Conservation (phyloP, 2,797 vertebrate species). For the Enteromius treurensis region DNA sequence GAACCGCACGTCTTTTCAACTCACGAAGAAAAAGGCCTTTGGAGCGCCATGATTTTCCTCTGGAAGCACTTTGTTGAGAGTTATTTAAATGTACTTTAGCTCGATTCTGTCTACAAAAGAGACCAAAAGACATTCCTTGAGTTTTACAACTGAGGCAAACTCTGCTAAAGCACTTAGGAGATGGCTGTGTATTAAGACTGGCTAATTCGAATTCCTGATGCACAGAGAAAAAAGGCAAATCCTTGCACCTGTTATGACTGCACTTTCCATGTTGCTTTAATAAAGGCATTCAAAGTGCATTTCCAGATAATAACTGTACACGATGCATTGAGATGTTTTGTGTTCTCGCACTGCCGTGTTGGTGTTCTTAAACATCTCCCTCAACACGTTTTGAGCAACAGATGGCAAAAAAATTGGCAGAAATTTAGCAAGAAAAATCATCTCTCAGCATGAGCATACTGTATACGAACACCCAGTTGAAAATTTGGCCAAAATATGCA, state of each 20-base stretch:
- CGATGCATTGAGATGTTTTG: neutral
- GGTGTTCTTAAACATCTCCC: constrained; percentile 13
- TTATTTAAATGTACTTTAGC: constrained; percentile 42
- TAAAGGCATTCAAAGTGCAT: constrained; percentile 26
- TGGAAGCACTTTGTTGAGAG: constrained; percentile 33
- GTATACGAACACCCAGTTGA: neutral
- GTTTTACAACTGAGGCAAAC: constrained; percentile 47
- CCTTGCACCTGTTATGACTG: constrained; percentile 45
- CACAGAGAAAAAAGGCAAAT: constrained; percentile 22
- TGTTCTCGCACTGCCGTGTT: neutral
- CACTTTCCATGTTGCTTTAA: constrained; percentile 36
- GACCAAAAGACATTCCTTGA: constrained; percentile 36
- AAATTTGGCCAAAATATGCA: neutral
- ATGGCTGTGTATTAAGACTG: constrained; percentile 45
- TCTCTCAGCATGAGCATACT: constrained; percentile 1
- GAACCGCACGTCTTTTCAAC: neutral
- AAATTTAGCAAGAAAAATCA: neutral
- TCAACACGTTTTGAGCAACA: constrained; percentile 17
- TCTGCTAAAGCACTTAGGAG: constrained; percentile 58
- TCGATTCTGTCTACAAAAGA: constrained; percentile 24
- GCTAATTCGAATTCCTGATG: constrained; percentile 57
- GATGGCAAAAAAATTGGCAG: constrained; percentile 13
- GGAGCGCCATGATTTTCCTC: constrained; percentile 51
- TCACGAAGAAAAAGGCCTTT: neutral
- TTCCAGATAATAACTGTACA: neutral